Evolutionary conservation across 2,888 invertebrate genomes (phyloP).

Genomic region (Anthrax anthrax): DNA sequence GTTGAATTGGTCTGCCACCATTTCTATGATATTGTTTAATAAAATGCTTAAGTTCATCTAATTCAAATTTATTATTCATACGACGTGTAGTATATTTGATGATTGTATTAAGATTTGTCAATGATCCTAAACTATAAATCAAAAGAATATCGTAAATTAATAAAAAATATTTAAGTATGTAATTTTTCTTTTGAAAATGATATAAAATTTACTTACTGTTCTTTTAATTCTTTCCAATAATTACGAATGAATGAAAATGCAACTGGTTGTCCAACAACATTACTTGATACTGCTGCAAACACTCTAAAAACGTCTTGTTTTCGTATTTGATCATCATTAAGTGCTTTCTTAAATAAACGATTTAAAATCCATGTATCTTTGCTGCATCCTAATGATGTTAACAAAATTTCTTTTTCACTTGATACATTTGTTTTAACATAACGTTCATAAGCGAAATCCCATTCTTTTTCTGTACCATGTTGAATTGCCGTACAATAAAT

Average conservation of each 20-base stretch:
- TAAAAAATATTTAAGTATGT: too few relatives aligned
- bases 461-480: constrained; percentile 69
- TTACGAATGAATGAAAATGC: constrained; percentile 64
- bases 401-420: constrained; percentile 62
- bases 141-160: background rate
- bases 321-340: constrained; percentile 60
- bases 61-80: constrained; percentile 60
- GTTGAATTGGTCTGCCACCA: constrained; percentile 59
- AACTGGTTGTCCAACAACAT: constrained; percentile 66
- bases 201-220: constrained; percentile 45
- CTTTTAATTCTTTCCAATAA: constrained; percentile 56
- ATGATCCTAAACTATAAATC: constrained; percentile 50
- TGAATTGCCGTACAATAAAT: constrained; percentile 80
- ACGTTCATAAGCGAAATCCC: constrained; percentile 77
- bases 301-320: constrained; percentile 70
- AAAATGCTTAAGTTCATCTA: constrained; percentile 60
- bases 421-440: constrained; percentile 63
- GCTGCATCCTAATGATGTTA: constrained; percentile 69
- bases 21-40: constrained; percentile 47
- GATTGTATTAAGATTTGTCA: constrained; percentile 53
- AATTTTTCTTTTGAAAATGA: background rate
- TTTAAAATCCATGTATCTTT: constrained; percentile 64
- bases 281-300: constrained; percentile 59
- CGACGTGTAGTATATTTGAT: constrained; percentile 57
- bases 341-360: constrained; percentile 54